A percentile compares a stretch with the other conserved stretches of the same genome.
Conservation (phyloP, 2,113 vertebrate genomes). For the Microcebus murinus region DNA sequence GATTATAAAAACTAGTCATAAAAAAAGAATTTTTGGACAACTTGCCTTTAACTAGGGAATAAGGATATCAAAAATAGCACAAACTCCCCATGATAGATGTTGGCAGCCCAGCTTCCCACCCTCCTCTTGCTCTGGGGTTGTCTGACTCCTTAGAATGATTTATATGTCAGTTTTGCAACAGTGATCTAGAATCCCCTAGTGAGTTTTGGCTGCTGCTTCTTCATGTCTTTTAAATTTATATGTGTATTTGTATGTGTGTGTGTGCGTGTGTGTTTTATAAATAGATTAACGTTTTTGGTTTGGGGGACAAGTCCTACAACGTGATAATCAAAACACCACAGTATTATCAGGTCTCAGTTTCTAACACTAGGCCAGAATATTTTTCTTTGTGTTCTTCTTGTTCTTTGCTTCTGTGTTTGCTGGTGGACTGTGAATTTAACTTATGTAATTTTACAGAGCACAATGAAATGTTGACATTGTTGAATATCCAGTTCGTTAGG, state of each 20-base stretch:
- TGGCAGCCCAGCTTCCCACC: not conserved
- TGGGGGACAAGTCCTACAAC: not conserved
- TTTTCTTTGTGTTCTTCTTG: slow-evolving; percentile 23
- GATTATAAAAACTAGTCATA: slow-evolving; percentile 3
- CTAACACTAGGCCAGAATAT: not conserved
- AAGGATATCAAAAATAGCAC: slow-evolving; percentile 65
- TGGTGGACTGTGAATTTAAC: not conserved
- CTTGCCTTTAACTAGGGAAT: slow-evolving; percentile 46
- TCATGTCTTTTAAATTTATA: slow-evolving; percentile 29
- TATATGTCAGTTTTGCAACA: slow-evolving; percentile 46
- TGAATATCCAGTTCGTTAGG: not conserved
- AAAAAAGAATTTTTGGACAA: slow-evolving; percentile 43
- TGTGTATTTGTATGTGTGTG: no score
- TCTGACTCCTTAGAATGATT: slow-evolving; percentile 45
- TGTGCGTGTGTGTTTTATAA: not conserved
- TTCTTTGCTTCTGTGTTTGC: not conserved
- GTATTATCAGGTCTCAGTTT: not conserved
- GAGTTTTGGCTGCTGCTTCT: not conserved
- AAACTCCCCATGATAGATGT: not conserved
- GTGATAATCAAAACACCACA: not conserved
- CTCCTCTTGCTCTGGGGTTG: not conserved
- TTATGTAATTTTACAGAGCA: not conserved
- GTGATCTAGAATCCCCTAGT: not conserved
- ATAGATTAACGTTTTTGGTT: slow-evolving; percentile 6
- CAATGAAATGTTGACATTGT: not conserved